Evolutionary conservation across 2,113 vertebrate species (phyloP).

Genomic region (Emydocephalus ijimae): DNA sequence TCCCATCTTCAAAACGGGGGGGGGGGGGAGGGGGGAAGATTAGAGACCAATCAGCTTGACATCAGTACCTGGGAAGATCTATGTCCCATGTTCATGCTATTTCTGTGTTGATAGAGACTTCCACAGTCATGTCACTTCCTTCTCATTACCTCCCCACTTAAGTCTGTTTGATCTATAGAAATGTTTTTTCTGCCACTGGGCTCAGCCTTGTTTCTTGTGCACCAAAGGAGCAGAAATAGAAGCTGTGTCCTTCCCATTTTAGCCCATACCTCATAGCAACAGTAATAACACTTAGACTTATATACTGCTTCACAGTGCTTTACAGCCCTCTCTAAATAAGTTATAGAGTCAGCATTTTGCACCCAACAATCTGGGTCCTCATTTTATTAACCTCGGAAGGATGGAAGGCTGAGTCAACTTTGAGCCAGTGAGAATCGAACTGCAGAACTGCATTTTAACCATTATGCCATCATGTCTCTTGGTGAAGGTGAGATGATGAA

Average conservation of each 20-base stretch:
- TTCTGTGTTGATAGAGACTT: neutral
- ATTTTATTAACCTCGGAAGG: too few species aligned
- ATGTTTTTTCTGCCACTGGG: neutral
- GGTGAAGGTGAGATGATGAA: neutral
- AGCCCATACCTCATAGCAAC: conserved; percentile 65
- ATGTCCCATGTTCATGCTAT: neutral
- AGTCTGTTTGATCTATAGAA: neutral
- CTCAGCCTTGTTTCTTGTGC: conserved; percentile 50
- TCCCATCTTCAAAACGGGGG: neutral
- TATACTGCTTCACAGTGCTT: too few species aligned
- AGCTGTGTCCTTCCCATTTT: conserved; percentile 53
- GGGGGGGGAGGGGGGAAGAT: too few species aligned
- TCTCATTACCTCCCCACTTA: neutral
- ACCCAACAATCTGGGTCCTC: too few species aligned
- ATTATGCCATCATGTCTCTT: too few species aligned
- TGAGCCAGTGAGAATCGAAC: too few species aligned
- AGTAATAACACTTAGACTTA: too few species aligned
- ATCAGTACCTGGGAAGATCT: neutral
- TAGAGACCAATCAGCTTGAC: neutral
- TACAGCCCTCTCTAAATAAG: too few species aligned
- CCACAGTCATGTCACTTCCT: neutral
- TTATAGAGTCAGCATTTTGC: too few species aligned
- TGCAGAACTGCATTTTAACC: too few species aligned
- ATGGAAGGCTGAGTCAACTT: too few species aligned
- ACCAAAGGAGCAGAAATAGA: conserved; percentile 29